Evolutionary conservation across 2,888 invertebrate species (phyloP), one percentile per base, ranked within the genome.

Genomic region (Xanthia icteritia): DNA sequence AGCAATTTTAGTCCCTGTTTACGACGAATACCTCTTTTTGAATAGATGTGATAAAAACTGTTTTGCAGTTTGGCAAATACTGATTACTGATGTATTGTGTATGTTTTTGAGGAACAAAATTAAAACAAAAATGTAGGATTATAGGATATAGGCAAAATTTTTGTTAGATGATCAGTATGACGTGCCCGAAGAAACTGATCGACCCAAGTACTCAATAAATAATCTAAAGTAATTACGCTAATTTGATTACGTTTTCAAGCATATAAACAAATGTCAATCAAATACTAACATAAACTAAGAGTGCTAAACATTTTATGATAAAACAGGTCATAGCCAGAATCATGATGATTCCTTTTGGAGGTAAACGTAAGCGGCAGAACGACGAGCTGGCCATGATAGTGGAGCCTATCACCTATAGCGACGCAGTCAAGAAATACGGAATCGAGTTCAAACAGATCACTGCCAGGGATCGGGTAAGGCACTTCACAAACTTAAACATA

Each of bases 351-450:
- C 90, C 92, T 0, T 81, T 95, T 3, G 86, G 84, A 0, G 87
- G 79, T 51, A 95, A 94, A 80, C 89, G 90, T 48, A 92, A 92
- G 73, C 90, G 89, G 63, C 86, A 90, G 54, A 93, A 93, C 58
- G 95, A 95, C 72, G 93, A 94, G 36, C 85, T 95, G 1, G 89
- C 92, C 1, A 90, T 94, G 84, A 91, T 91, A 61, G 81, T 95
- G 60, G 97, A 97, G 82, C 97, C 97, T 11, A 83, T 92, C 5
- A 94, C 94, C 0, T 97, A 97, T 86, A 92, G 94, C 6, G 96
- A 96, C 11, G 94, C 95, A 1, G 85, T 93, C 20, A 88, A 92
- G 64, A 94, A 95, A 86, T 97, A 97, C 89, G 97, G 97, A 39
- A 84, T 97, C 31, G 91, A 96, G 69, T 94, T 94, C 56, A 89